A percentile compares a stretch with the other conserved stretches of the same genome.
phyloP scores from a whole-genome alignment of 2,888 invertebrate species.

The Hirtodrosophila duncani region DNA sequence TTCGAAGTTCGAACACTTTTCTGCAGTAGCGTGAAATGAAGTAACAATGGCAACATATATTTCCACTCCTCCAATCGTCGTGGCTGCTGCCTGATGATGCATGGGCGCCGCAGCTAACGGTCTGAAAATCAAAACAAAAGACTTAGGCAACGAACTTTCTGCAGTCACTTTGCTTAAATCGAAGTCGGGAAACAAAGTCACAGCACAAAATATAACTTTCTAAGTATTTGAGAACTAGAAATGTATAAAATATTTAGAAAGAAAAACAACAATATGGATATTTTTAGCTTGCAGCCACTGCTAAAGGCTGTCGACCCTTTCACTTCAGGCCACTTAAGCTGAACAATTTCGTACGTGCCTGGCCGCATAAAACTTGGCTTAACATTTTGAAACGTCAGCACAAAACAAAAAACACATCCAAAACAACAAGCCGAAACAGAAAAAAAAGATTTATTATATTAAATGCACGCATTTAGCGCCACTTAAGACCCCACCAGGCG shows the following conservation, averaged over 20 bases:
- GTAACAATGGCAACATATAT: conserved; percentile 63
- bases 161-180: conserved; percentile 9
- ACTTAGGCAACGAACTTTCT: conserved; percentile 42
- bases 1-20: conserved; percentile 3
- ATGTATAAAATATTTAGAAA: too few species aligned
- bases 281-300: too few species aligned
- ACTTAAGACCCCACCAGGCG: conserved; percentile 53
- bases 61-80: conserved; percentile 51
- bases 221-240: too few species aligned
- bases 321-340: conserved; percentile 57
- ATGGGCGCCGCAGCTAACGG: conserved; percentile 53
- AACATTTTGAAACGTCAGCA: conserved; percentile 17
- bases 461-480: conserved; percentile 70
- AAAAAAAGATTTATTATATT: conserved; percentile 64
- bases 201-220: too few species aligned
- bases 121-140: conserved; percentile 38
- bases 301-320: conserved; percentile 61
- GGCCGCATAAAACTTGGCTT: conserved; percentile 51
- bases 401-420: conserved; percentile 11
- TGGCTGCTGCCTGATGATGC: conserved; percentile 39
- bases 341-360: conserved; percentile 48
- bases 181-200: too few species aligned
- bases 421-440: conserved; percentile 15
- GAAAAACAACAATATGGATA: too few species aligned
- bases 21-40: conserved; percentile 47